Percentiles rank a stretch among this genome's conserved stretches.
Evolutionary conservation across 2,888 invertebrate species (phyloP).

Genomic region (Atethmia centrago): DNA sequence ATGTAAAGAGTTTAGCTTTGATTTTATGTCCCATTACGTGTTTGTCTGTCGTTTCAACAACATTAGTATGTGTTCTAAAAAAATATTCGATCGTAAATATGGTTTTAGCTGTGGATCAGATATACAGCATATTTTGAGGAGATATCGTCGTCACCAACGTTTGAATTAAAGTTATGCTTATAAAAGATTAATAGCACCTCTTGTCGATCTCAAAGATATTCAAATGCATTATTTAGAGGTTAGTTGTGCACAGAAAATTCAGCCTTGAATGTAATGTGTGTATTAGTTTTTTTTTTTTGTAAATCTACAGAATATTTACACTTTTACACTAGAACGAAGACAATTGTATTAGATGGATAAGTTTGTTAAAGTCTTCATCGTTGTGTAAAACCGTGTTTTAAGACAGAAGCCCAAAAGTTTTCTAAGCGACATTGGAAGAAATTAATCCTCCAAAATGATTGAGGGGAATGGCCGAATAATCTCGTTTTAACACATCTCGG

Average conservation of each 20-base stretch:
- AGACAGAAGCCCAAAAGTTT: not conserved
- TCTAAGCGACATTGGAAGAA: not conserved
- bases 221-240: conserved; percentile 57
- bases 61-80: conserved; percentile 14
- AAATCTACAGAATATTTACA: conserved; percentile 3
- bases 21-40: conserved; percentile 34
- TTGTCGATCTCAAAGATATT: conserved; percentile 41
- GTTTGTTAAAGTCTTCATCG: not conserved
- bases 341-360: not conserved
- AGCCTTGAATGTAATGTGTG: conserved; percentile 27
- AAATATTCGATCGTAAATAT: conserved; percentile 3
- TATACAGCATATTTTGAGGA: not conserved
- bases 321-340: conserved; percentile 1
- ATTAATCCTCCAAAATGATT: conserved; percentile 15
- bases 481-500: conserved; percentile 48
- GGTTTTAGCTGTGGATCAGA: not conserved
- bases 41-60: conserved; percentile 31
- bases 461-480: conserved; percentile 45
- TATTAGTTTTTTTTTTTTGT: conserved; percentile 43
- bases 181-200: conserved; percentile 43
- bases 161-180: conserved; percentile 26
- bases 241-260: conserved; percentile 34
- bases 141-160: conserved; percentile 10
- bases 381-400: not conserved
- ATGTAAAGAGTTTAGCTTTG: conserved; percentile 41